A percentile compares a stretch with the other conserved stretches of the same genome.
phyloP scores from a whole-genome alignment of 2,113 vertebrate genomes.

The Muntiacus muntjak region DNA sequence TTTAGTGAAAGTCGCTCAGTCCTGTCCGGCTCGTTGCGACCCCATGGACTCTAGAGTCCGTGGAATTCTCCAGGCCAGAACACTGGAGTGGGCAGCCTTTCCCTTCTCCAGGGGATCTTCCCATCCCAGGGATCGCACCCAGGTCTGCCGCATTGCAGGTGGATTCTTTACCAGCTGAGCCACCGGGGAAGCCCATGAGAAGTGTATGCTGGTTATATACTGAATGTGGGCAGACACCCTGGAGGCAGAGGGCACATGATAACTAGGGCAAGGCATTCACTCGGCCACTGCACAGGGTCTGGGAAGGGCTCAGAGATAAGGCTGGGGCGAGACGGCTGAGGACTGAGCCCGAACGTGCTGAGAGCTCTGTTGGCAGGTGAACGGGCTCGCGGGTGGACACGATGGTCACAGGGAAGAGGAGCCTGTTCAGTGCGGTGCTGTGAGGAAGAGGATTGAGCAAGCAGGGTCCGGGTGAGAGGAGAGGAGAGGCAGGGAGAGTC shows the following conservation, averaged over 20 bases:
- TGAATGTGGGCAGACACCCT: not conserved
- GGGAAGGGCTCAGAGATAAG: not conserved
- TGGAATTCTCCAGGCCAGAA: not conserved
- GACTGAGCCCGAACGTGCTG: not conserved
- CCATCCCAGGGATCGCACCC: not conserved
- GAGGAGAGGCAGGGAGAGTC: not conserved
- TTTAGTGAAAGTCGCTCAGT: not conserved
- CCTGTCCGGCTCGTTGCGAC: not conserved
- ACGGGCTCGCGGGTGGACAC: accelerated
- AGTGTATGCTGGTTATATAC: not conserved
- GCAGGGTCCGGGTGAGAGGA: not conserved
- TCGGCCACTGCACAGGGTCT: not conserved
- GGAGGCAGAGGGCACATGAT: not conserved
- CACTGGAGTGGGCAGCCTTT: not conserved
- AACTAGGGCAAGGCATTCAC: not conserved
- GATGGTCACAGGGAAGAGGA: not conserved
- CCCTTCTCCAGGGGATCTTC: not conserved
- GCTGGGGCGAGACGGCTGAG: not conserved
- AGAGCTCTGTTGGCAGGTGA: not conserved
- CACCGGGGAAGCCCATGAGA: not conserved
- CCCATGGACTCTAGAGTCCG: not conserved
- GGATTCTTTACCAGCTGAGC: not conserved
- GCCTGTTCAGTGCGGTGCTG: not conserved
- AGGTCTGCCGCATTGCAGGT: not conserved
- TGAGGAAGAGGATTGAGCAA: not conserved